Evolutionary conservation across 2,797 vertebrate genomes (phyloP).

Genomic region (Aulostomus chinensis): DNA sequence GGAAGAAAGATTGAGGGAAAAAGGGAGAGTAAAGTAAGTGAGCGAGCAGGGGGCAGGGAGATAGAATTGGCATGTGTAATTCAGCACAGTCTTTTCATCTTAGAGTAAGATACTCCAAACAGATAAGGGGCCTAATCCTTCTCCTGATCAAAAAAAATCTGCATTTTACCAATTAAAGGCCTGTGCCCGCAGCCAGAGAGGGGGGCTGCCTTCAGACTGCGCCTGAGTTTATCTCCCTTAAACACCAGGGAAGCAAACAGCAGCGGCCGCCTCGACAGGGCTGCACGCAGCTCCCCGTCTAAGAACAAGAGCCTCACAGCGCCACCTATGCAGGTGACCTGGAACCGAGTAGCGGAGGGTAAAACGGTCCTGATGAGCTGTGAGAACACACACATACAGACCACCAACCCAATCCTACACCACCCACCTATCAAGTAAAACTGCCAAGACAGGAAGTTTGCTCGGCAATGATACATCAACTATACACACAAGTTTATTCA

Average conservation of each 20-base stretch:
- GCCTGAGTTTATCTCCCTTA: constrained; percentile 89
- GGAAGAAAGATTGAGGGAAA: constrained; percentile 27
- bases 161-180: constrained; percentile 99
- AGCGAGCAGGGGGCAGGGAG: too few relatives aligned
- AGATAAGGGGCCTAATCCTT: constrained; percentile 98
- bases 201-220: constrained; percentile 81
- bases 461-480: too few relatives aligned
- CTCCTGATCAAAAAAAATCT: constrained; percentile 98
- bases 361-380: too few relatives aligned
- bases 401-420: constrained; percentile 20
- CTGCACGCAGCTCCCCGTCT: constrained; percentile 72
- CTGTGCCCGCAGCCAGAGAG: constrained; percentile 89
- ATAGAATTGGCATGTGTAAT: constrained; percentile 93
- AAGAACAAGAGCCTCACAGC: constrained; percentile 75
- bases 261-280: too few relatives aligned
- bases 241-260: constrained; percentile 87
- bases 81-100: constrained; percentile 97
- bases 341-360: constrained; percentile 20
- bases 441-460: too few relatives aligned
- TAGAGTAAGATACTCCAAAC: constrained; percentile 94
- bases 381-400: constrained; percentile 48
- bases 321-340: constrained; percentile 53
- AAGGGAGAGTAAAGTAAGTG: constrained; percentile 37
- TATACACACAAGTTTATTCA: too few relatives aligned
- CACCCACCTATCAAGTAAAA: too few relatives aligned